phyloP scores from a whole-genome alignment of 35 echinoderm and acorn worm genomes.

The Anneissia japonica region DNA sequence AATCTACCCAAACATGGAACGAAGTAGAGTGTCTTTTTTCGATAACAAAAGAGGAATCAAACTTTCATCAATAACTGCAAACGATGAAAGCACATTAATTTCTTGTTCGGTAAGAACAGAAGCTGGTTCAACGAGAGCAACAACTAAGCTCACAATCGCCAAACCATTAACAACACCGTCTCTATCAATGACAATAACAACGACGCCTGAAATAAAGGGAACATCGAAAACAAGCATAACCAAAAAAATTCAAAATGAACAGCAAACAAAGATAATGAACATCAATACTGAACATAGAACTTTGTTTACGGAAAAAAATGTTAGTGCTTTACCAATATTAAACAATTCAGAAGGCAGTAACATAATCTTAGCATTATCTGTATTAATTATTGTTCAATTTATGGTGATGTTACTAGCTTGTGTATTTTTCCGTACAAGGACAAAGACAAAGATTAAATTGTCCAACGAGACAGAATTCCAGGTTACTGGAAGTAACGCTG shows the following conservation, averaged over 20 bases:
- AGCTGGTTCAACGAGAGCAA: not conserved
- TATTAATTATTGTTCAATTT: not conserved
- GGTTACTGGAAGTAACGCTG: not conserved
- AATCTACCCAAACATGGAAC: not conserved
- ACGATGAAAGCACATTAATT: not conserved
- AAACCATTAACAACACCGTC: not conserved
- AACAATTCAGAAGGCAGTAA: not conserved
- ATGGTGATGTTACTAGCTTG: not conserved
- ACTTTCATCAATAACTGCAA: not conserved
- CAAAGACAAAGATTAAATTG: not conserved
- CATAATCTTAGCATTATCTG: not conserved
- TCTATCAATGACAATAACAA: too few relatives aligned
- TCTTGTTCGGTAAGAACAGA: not conserved
- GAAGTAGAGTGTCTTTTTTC: not conserved
- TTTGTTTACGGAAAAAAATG: not conserved
- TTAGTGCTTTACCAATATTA: not conserved
- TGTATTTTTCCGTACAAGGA: not conserved
- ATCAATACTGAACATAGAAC: not conserved
- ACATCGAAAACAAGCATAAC: too few relatives aligned
- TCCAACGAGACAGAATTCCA: not conserved
- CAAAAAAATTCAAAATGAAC: too few relatives aligned
- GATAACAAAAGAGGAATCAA: not conserved
- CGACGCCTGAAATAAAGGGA: too few relatives aligned
- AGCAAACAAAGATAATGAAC: too few relatives aligned
- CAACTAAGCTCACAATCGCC: not conserved